phyloP scores from a whole-genome alignment of 1,140 invertebrate species.

The Rhynchophorus ferrugineus region DNA sequence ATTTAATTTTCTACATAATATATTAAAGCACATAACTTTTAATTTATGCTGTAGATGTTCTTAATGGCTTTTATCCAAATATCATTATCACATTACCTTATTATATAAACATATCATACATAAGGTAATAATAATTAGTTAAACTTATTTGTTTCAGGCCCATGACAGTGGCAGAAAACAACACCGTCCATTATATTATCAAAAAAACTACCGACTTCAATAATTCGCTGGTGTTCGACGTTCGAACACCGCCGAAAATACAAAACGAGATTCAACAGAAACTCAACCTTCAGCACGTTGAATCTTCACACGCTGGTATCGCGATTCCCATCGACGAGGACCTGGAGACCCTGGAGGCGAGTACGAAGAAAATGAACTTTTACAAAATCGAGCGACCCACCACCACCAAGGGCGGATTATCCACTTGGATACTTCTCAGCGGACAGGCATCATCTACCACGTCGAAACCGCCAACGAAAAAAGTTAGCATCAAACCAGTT shows the following conservation, averaged over 20 bases:
- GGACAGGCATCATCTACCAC: slow-evolving; percentile 43
- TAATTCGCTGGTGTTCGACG: slow-evolving; percentile 44
- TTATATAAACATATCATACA: not conserved
- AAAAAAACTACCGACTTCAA: slow-evolving; percentile 44
- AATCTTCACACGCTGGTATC: slow-evolving; percentile 49
- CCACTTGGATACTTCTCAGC: slow-evolving; percentile 68
- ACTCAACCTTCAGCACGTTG: slow-evolving; percentile 37
- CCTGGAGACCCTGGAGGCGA: slow-evolving; percentile 35
- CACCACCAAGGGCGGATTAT: slow-evolving; percentile 60
- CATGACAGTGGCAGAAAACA: not conserved
- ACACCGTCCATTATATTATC: not conserved
- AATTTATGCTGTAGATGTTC: too few species aligned
- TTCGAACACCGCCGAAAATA: slow-evolving; percentile 54
- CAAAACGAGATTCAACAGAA: slow-evolving; percentile 46
- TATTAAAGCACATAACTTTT: too few species aligned
- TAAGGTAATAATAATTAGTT: not conserved
- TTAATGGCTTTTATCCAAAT: too few species aligned
- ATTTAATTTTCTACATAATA: too few species aligned
- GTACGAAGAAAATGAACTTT: slow-evolving; percentile 35
- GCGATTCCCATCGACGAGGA: slow-evolving; percentile 49
- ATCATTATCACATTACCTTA: too few species aligned
- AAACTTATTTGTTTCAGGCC: slow-evolving; percentile 14
- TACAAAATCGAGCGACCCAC: slow-evolving; percentile 46
- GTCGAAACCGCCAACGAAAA: slow-evolving; percentile 34
- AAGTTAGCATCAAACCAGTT: slow-evolving; percentile 30